Percentiles rank a stretch among this genome's conserved stretches.
phyloP scores from a whole-genome alignment of 2,888 invertebrate genomes.

The Biston stratarius region DNA sequence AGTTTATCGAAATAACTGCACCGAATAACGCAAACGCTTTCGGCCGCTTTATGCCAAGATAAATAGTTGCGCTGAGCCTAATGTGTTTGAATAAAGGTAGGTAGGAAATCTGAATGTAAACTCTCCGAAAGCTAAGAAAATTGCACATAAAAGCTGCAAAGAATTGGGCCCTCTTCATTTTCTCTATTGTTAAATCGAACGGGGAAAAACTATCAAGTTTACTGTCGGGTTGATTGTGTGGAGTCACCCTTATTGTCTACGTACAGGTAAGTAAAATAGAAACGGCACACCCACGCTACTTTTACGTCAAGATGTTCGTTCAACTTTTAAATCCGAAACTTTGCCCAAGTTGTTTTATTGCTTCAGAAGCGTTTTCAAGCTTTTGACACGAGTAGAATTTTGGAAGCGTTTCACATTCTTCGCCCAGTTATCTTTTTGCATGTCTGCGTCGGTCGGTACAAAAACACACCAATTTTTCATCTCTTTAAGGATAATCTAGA shows the following conservation, averaged over 20 bases:
- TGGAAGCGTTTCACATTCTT: slow-evolving; percentile 45
- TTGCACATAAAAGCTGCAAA: slow-evolving; percentile 77
- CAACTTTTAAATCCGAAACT: slow-evolving; percentile 77
- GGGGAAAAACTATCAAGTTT: slow-evolving; percentile 81
- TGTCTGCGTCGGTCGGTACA: slow-evolving; percentile 34
- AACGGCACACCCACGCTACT: slow-evolving; percentile 72
- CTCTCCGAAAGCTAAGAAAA: slow-evolving; percentile 77
- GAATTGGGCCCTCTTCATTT: slow-evolving; percentile 83
- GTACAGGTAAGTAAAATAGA: slow-evolving; percentile 80
- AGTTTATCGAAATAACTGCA: slow-evolving; percentile 71
- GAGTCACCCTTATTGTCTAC: slow-evolving; percentile 82
- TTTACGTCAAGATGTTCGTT: slow-evolving; percentile 73
- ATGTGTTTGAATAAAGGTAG: slow-evolving; percentile 72
- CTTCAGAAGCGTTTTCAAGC: slow-evolving; percentile 58
- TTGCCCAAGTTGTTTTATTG: slow-evolving; percentile 62
- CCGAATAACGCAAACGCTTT: slow-evolving; percentile 65
- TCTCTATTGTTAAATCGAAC: slow-evolving; percentile 83
- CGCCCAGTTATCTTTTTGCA: slow-evolving; percentile 44
- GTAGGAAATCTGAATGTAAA: slow-evolving; percentile 76
- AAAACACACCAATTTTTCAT: slow-evolving; percentile 43
- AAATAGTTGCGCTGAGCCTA: slow-evolving; percentile 75
- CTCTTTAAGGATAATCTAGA: slow-evolving; percentile 38
- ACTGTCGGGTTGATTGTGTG: slow-evolving; percentile 79
- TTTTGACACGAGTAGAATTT: slow-evolving; percentile 59
- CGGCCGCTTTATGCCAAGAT: slow-evolving; percentile 71